Evolutionary conservation across 2,888 invertebrate genomes (phyloP), one percentile per base, ranked within the genome.

Genomic region (Hirtodrosophila cameraria): DNA sequence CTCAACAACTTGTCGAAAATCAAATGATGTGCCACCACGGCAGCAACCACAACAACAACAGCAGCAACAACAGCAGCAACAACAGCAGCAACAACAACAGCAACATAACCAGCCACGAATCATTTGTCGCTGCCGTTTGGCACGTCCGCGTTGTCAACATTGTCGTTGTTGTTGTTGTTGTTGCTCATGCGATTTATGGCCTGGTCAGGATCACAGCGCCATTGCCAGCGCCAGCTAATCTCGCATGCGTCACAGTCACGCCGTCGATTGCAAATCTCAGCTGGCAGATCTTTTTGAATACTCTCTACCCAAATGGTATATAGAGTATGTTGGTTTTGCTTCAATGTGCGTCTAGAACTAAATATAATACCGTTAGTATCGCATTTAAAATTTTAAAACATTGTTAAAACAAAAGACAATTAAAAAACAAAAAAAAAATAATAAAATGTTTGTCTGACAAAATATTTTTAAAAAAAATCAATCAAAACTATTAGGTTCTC

Each of bases 201-300:
- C 73, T 72, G 81, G 62, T 80, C 84, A 79, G 78, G 78, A 79
- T 79, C 83, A 81, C 79, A 81, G 80, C 80, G 83, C 71, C 71
- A 81, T 75, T 70, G 61, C 45, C 74, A 77, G 55, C 74, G 77
- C 60, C 78, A 71, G 81, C 86, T 84, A 86, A 86, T 80, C 79
- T 84, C 66, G 86, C 75, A 80, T 86, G 79, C 86, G 86, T 80
- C 84, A 84, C 75, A 84, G 76, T 86, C 83, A 68, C 78, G 81
- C 61, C 63, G 72, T 68, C 61, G 74, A 67, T 69, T 42, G 43
- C 62, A 68, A 61, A 74, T 70, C 74, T 55, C 36, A 5, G 50
- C 33, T 36, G 39, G 50, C 42, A 39, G 54, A 62, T 63, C 64
- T 63, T 74, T 74, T 70, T 74, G 45, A 1, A 23, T 23, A 23